phyloP scores from a whole-genome alignment of 2,113 vertebrate species.

The Oceanodroma tethys region DNA sequence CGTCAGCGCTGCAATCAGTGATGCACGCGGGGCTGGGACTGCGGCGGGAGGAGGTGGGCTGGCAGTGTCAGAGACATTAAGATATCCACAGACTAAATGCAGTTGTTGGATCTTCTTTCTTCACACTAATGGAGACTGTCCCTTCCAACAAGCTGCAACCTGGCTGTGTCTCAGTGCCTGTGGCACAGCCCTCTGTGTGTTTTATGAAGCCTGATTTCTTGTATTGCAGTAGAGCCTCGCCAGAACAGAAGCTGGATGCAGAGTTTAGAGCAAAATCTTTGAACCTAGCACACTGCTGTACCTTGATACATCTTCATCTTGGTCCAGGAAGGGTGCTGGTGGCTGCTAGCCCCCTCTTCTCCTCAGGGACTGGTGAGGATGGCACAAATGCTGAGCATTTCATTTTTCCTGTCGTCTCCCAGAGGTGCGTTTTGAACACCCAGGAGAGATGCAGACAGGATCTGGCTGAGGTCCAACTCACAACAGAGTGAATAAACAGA shows the following conservation, averaged over 20 bases:
- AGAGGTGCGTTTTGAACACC: not conserved
- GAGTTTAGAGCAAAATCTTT: not conserved
- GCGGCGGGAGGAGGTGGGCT: not conserved
- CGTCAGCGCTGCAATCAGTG: accelerated
- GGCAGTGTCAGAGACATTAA: not conserved
- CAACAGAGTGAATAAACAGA: not conserved
- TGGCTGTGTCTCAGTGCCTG: not conserved
- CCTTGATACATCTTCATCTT: not conserved
- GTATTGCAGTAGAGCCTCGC: not conserved
- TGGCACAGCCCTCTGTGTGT: not conserved
- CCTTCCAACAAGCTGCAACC: not conserved
- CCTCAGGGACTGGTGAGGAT: not conserved
- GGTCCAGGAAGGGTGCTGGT: not conserved
- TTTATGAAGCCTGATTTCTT: not conserved
- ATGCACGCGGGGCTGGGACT: not conserved
- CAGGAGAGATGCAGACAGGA: not conserved
- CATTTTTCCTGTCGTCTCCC: not conserved
- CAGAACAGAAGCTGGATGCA: not conserved
- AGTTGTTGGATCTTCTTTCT: not conserved
- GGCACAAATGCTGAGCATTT: accelerated
- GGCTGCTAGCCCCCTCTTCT: not conserved
- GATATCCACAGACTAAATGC: not conserved
- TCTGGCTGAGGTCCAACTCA: not conserved
- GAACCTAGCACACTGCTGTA: not conserved
- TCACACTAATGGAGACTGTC: not conserved